A percentile compares a stretch with the other conserved stretches of the same genome.
Conservation (phyloP, 23 tunicate genomes). For the Trididemnum clinides region DNA sequence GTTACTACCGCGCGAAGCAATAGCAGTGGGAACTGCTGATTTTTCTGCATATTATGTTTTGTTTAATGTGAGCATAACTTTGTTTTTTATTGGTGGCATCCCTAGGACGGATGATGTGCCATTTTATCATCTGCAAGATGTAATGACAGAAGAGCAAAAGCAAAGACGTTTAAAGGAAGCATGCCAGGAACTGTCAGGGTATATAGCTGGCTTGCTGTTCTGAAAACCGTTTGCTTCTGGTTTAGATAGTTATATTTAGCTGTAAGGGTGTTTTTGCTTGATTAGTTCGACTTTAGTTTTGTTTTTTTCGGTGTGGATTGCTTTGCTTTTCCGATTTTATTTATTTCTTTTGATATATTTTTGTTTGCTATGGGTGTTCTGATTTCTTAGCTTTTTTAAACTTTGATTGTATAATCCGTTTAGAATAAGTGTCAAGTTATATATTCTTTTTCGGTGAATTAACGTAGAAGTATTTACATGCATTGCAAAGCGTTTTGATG, state of each 20-base stretch:
- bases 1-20: no score
- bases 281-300: neutral
- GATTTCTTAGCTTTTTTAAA: no score
- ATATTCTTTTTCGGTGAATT: no score
- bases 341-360: neutral
- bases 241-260: no score
- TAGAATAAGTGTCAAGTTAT: no score
- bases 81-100: neutral
- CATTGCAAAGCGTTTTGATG: no score
- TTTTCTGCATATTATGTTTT: neutral
- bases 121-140: conserved; percentile 57
- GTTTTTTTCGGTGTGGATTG: no score
- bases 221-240: neutral
- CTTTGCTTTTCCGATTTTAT: neutral
- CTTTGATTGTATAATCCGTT: no score
- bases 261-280: neutral
- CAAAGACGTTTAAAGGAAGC: conserved; percentile 32
- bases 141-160: conserved; percentile 49
- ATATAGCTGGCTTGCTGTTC: neutral
- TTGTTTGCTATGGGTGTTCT: neutral
- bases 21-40: neutral
- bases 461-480: no score
- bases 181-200: conserved; percentile 46
- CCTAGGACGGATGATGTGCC: neutral
- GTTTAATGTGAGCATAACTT: no score